Percentiles rank a stretch among this genome's conserved stretches.
Conservation (phyloP, 1,140 invertebrate genomes). For the Dufourea novaeangliae region DNA sequence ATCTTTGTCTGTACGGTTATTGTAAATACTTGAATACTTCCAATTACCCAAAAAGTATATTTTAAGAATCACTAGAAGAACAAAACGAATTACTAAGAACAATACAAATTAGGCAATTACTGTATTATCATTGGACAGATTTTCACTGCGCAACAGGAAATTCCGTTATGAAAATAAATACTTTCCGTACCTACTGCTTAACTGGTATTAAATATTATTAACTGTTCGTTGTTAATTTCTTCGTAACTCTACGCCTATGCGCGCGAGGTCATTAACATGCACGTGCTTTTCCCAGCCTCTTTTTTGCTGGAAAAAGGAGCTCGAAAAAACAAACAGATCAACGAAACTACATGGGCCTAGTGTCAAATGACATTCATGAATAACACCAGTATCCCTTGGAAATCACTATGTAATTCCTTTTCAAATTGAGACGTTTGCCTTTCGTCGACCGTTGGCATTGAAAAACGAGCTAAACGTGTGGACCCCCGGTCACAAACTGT, state of each 20-base stretch:
- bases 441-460: neutral
- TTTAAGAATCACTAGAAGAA: too few relatives aligned
- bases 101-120: too few relatives aligned
- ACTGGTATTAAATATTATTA: too few relatives aligned
- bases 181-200: too few relatives aligned
- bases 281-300: constrained; percentile 23
- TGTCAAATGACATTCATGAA: constrained; percentile 14
- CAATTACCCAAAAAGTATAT: too few relatives aligned
- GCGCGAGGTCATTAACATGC: constrained; percentile 45
- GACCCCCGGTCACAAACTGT: neutral
- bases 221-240: neutral
- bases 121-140: too few relatives aligned
- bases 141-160: too few relatives aligned
- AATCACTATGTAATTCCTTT: neutral
- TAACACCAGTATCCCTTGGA: neutral
- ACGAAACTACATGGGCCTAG: neutral
- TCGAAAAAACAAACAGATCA: constrained; percentile 4
- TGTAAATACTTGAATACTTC: too few relatives aligned
- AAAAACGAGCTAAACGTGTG: constrained; percentile 1
- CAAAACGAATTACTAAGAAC: too few relatives aligned
- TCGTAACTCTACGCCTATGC: constrained; percentile 16
- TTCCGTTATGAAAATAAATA: too few relatives aligned
- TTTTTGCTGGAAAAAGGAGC: constrained; percentile 6
- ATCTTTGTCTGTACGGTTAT: too few relatives aligned
- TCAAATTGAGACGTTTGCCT: neutral